Percentiles rank a stretch among this genome's conserved stretches.
phyloP scores from a whole-genome alignment of 1,140 invertebrate species.

The Cydia pomonella region DNA sequence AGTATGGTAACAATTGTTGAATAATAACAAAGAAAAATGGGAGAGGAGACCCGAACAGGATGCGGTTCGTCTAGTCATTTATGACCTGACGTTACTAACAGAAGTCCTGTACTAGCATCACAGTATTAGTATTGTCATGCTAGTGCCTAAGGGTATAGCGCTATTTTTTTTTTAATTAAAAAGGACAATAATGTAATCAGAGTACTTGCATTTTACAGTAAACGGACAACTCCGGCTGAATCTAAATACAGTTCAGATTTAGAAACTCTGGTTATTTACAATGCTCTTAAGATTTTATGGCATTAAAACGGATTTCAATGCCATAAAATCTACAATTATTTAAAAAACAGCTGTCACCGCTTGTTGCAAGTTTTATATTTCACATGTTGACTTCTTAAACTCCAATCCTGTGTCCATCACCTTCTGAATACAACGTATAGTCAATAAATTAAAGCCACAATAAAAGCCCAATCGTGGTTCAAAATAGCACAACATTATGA shows the following conservation, averaged over 20 bases:
- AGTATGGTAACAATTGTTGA: no score
- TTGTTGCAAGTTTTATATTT: constrained; percentile 52
- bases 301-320: constrained; percentile 52
- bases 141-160: constrained; percentile 60
- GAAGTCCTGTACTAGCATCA: constrained; percentile 53
- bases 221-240: constrained; percentile 44
- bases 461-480: constrained; percentile 43
- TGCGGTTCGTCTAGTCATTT: constrained; percentile 44
- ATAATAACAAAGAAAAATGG: constrained; percentile 41
- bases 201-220: constrained; percentile 52
- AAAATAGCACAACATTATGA: constrained; percentile 46
- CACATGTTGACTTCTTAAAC: constrained; percentile 64
- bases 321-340: constrained; percentile 56
- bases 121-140: no score
- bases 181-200: constrained; percentile 37
- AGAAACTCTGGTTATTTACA: constrained; percentile 46
- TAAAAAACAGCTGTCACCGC: constrained; percentile 60
- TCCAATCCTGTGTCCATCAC: constrained; percentile 43
- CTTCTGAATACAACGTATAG: no score
- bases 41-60: constrained; percentile 46
- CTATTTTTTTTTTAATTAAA: constrained; percentile 50
- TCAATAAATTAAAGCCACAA: no score
- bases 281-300: constrained; percentile 45
- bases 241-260: constrained; percentile 49
- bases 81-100: constrained; percentile 45